A percentile compares a stretch with the other conserved stretches of the same genome.
Evolutionary conservation across 2,113 vertebrate genomes (phyloP).

Genomic region (Sylvia atricapilla): DNA sequence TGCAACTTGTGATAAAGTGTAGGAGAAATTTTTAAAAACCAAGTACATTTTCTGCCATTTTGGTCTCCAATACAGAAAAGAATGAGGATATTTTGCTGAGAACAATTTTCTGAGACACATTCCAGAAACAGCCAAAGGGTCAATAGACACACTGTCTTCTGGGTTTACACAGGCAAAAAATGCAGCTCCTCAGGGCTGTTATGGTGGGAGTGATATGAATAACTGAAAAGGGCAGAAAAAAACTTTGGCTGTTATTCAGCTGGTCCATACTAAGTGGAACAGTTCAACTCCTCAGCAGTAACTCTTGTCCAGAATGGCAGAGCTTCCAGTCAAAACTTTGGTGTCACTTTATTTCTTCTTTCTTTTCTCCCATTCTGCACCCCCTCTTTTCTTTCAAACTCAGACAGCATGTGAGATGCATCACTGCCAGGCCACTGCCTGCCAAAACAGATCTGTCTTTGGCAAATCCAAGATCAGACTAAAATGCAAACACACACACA

Average conservation of each 20-base stretch:
- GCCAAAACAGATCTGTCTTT: conserved; percentile 61
- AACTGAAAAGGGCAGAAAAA: conserved; percentile 58
- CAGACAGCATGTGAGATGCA: conserved; percentile 45
- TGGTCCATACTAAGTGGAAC: conserved; percentile 20
- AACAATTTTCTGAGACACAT: conserved; percentile 36
- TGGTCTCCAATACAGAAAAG: neutral
- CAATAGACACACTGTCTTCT: conserved; percentile 53
- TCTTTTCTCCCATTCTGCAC: neutral
- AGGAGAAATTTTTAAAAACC: neutral
- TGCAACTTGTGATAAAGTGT: neutral
- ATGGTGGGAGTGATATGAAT: conserved; percentile 45
- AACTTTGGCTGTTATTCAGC: conserved; percentile 17
- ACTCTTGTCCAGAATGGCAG: neutral
- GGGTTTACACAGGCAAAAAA: conserved; percentile 58
- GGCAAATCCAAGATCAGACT: conserved; percentile 49
- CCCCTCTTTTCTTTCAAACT: neutral
- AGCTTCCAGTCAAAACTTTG: conserved; percentile 48
- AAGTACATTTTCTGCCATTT: neutral
- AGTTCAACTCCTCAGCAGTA: neutral
- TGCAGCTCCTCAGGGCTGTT: conserved; percentile 34
- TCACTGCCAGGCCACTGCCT: conserved; percentile 40
- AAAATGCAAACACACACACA: conserved; percentile 22
- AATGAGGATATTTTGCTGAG: conserved; percentile 27
- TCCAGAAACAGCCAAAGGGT: conserved; percentile 55
- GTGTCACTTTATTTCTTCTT: neutral